These are phyloP conservation scores for Dasyornis broadbenti DNA, from an alignment of 2,113 vertebrate genomes.

Conservation along the genomic window DNA sequence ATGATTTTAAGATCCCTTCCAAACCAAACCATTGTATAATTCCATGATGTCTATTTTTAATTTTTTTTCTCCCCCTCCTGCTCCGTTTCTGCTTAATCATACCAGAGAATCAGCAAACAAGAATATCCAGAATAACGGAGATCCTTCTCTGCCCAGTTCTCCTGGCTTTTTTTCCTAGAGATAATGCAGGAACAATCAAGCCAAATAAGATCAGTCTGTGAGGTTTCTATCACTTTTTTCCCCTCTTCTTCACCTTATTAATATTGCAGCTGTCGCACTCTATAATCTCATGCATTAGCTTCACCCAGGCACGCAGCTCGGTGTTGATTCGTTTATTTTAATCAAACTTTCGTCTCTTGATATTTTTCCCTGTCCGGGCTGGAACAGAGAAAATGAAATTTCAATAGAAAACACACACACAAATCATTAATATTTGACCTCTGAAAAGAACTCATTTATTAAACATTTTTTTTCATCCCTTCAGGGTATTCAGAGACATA, in stretches of 20 bases:
- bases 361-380: constrained; percentile 44
- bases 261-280: constrained; percentile 42
- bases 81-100: neutral
- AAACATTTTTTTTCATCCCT: constrained; percentile 23
- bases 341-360: constrained; percentile 33
- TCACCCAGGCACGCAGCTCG: neutral
- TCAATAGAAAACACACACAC: constrained; percentile 19
- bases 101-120: neutral
- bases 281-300: constrained; percentile 29
- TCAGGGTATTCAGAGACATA: neutral
- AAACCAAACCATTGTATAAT: neutral
- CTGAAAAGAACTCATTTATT: constrained; percentile 52
- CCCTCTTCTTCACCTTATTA: constrained; percentile 44
- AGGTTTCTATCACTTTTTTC: neutral
- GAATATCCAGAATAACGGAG: neutral
- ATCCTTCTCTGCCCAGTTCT: neutral
- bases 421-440: constrained; percentile 66
- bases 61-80: fast-evolving
- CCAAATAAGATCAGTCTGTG: constrained; percentile 12
- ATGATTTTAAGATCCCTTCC: neutral
- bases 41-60: neutral
- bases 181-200: neutral
- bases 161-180: neutral
- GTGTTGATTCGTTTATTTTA: constrained; percentile 56
- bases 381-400: constrained; percentile 57